Base-by-base conservation (phyloP, 2,113 vertebrate genomes). In the Gymnarchus niloticus region DNA sequence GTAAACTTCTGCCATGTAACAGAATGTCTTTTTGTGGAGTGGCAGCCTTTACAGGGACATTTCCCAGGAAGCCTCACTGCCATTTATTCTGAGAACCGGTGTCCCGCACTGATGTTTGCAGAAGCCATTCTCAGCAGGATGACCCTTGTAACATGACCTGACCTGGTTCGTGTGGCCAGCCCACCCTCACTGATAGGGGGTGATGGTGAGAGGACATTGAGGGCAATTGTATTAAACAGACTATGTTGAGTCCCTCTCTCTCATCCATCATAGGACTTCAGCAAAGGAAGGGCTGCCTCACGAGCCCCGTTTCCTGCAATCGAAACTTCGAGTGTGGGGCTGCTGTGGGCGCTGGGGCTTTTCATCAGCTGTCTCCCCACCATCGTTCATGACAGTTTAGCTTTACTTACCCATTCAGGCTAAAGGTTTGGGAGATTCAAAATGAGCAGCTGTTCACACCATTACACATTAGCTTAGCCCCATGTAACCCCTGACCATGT, bases 131-230 rank as follows among this genome's bases (percentile, higher is more conserved):
- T n/a, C 44, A n/a, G 41, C 76, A 46, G 76, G 23, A 12, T 48
- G 44, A 48, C 76, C 76, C 44, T 2, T 0, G 44, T 48, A 5
- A 78, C 41, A 37, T 44, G 44, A 54, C 49, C 80, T 1, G 14
- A 21, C 56, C 59, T 41, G 44, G 52, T 78, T 57, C 41, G 65
- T 73, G 65, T 73, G 48, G 23, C 52, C 46, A 33, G 12, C n/a
- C n/a, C 12, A n/a, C 37, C 23, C 23, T 48, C 41, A n/a, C 23
- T 81, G 78, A 10, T 23, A 28, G 25, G n/a, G 49, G 92, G 91
- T 91, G 91, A 89, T 90, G 87, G 46, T 17, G 57, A 14, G 59
- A 33, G 41, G n/a, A 25, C 57, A 21, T 51, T 8, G 6, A 84
- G 57, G 83, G 83, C 46, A 25, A 49, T 57, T 4, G 10, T 69